A percentile compares a stretch with the other conserved stretches of the same genome.
Conservation (phyloP, 2,888 invertebrate species). For the Flabesymbios commensalis region DNA sequence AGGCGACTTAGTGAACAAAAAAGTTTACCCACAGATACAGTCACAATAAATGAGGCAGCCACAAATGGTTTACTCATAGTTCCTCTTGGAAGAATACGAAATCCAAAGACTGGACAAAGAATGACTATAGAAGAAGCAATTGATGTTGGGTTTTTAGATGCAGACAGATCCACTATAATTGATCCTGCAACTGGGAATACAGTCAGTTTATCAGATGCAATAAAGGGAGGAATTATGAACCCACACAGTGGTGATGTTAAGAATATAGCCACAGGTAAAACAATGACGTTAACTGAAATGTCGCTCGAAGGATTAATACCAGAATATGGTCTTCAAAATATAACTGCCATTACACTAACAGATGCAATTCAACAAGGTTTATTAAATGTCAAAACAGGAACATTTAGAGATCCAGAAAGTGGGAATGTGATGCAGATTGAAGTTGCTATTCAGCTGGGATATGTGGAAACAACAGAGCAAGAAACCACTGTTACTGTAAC, state of each 20-base stretch:
- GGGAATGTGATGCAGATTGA: constrained; percentile 74
- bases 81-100: constrained; percentile 32
- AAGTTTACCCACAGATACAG: neutral
- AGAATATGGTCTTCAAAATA: constrained; percentile 70
- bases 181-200: constrained; percentile 71
- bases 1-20: constrained; percentile 17
- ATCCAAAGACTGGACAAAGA: constrained; percentile 39
- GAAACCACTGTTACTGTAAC: neutral
- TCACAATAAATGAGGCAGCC: constrained; percentile 38
- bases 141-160: constrained; percentile 32
- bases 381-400: constrained; percentile 59
- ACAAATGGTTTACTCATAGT: constrained; percentile 34
- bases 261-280: constrained; percentile 69
- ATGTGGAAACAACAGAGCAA: constrained; percentile 5
- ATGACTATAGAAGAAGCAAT: constrained; percentile 83
- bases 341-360: constrained; percentile 57
- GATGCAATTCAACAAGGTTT: constrained; percentile 86
- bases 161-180: constrained; percentile 59
- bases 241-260: constrained; percentile 77
- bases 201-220: constrained; percentile 85
- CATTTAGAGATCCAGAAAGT: constrained; percentile 70
- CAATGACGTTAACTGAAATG: constrained; percentile 79
- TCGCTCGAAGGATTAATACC: constrained; percentile 63
- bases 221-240: constrained; percentile 85
- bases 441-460: constrained; percentile 24